phyloP scores from a whole-genome alignment of 1,140 invertebrate species.

The Sarcophaga bullata region DNA sequence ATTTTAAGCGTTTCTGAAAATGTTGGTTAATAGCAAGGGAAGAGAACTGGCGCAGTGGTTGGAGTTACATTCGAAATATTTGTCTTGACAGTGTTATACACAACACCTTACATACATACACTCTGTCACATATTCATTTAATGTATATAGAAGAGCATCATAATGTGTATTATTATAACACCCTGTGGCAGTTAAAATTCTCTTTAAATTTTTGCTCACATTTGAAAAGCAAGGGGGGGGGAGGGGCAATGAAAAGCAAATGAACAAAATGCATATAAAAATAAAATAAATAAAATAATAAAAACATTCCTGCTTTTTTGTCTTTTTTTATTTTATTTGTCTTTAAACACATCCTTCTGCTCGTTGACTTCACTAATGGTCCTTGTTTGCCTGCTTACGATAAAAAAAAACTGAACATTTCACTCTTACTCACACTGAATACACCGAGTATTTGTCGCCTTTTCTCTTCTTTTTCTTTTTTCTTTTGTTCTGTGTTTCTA shows the following conservation, averaged over 20 bases:
- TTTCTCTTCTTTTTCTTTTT: background rate
- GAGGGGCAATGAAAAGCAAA: background rate
- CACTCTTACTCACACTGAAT: background rate
- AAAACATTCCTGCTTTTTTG: background rate
- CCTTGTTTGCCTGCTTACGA: background rate
- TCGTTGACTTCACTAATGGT: background rate
- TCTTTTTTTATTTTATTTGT: no score
- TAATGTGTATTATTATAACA: background rate
- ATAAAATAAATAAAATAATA: background rate
- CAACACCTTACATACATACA: background rate
- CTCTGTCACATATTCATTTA: no score
- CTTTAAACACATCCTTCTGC: background rate
- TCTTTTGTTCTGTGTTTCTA: no score
- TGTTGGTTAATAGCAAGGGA: background rate
- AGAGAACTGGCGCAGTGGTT: background rate
- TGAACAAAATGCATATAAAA: background rate
- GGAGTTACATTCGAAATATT: background rate
- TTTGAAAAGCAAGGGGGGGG: no score
- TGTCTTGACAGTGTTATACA: background rate
- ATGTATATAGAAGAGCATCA: background rate
- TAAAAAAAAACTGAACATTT: background rate
- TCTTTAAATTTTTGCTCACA: background rate
- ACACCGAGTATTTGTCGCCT: background rate
- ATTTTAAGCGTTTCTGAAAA: background rate
- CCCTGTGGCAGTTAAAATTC: slow-evolving; percentile 4